Percentiles rank a stretch among this genome's conserved stretches.
Conservation (phyloP, 2,113 vertebrate genomes). For the Pluvianellus socialis region DNA sequence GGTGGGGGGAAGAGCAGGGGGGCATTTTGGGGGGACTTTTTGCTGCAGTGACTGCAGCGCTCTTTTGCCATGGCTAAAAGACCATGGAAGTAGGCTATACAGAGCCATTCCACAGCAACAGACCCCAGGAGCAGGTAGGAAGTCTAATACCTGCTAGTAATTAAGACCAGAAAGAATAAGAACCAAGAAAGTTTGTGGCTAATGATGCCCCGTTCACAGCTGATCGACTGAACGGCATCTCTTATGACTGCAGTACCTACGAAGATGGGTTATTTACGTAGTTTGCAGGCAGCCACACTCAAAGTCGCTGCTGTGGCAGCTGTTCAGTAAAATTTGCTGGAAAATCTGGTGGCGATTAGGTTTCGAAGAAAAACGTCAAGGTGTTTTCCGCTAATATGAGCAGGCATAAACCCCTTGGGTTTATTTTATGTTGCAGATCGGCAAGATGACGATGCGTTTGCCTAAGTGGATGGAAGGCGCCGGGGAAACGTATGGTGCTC, state of each 20-base stretch:
- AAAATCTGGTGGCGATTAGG: neutral
- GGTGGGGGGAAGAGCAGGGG: too few species aligned
- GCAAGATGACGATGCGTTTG: neutral
- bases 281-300: neutral
- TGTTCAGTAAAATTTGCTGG: neutral
- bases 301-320: neutral
- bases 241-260: neutral
- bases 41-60: neutral
- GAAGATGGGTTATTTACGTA: neutral
- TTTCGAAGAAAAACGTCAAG: slow-evolving; percentile 4
- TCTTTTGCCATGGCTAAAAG: neutral
- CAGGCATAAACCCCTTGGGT: neutral
- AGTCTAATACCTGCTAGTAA: neutral
- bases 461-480: neutral
- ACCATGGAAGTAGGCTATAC: rapidly evolving
- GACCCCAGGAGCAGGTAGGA: neutral
- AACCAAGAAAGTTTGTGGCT: neutral
- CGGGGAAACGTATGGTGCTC: neutral
- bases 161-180: neutral
- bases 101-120: neutral
- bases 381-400: neutral
- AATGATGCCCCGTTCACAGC: neutral
- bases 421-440: neutral
- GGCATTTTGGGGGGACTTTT: neutral
- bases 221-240: neutral